Base-by-base conservation (phyloP, 2,797 vertebrate genomes). In the Spatula versicolor region DNA sequence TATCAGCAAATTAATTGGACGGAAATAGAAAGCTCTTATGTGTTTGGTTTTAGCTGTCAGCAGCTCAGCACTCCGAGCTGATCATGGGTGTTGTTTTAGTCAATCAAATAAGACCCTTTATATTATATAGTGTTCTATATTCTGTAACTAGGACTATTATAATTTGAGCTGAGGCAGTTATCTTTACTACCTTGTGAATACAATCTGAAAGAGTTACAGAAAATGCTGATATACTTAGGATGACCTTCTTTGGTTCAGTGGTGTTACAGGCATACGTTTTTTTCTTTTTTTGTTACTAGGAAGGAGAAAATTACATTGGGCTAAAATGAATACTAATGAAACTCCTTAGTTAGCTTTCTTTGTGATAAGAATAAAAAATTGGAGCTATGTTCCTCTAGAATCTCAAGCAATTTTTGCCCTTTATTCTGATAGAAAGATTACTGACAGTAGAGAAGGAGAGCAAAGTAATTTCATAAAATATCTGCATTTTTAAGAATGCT, bases 271-370 rank as follows among this genome's bases (percentile, higher is more conserved):
- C 85, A 78, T 28, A 92, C 33, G 13, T 85, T 96, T 97, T 97
- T 96, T 96, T 86, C 63, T 88, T 97, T 97, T 97, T 97, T 95
- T 97, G 95, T 97, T 97, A 97, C 93, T 86, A 95, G 93, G 96
- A 96, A 97, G 94, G 88, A 97, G 97, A 96, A 98, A 98, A 98
- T 98, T 95, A 95, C 96, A 86, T 97, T 84, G 85, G 95, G 92
- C 96, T 97, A 97, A 97, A 98, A 98, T 97, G 97, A 97, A 98
- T 98, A 97, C 96, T 97, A 98, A 98, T 98, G 97, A 97, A 98
- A 97, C 96, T 94, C 95, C 96, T 98, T 97, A 97, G 94, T 97
- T 98, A 97, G 95, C 94, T 97, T 96, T 96, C 96, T 97, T 97
- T 98, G 96, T 97, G 97, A 97, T 97, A 97, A 98, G 96, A 97